Conservation (phyloP, 2,797 vertebrate species). For the Masticophis lateralis region DNA sequence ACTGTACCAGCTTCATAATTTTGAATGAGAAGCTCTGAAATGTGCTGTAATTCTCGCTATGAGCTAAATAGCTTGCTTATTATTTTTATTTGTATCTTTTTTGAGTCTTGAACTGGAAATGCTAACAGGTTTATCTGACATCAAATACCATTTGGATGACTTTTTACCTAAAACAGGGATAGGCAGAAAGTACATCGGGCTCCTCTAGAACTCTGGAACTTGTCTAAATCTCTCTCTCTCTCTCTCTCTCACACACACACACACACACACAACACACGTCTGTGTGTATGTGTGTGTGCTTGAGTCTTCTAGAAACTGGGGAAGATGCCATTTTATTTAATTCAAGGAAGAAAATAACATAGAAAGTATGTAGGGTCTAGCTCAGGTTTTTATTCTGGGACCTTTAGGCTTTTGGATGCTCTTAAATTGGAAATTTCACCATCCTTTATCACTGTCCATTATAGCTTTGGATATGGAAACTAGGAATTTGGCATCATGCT, state of each 20-base stretch:
- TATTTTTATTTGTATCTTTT: background rate
- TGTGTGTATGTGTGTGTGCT: background rate
- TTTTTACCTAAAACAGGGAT: background rate
- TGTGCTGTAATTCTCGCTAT: background rate
- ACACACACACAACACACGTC: background rate
- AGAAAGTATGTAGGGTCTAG: background rate
- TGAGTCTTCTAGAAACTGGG: background rate
- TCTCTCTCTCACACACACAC: background rate
- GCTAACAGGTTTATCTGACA: background rate
- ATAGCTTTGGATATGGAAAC: background rate
- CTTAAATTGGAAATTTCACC: background rate
- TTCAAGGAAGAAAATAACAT: background rate
- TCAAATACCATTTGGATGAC: slow-evolving; percentile 1
- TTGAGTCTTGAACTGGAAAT: slow-evolving; percentile 14
- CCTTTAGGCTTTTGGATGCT: background rate
- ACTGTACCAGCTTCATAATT: background rate
- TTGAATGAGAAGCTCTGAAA: slow-evolving; percentile 2
- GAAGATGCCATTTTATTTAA: background rate
- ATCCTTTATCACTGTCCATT: background rate
- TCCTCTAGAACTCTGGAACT: background rate
- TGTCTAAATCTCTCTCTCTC: background rate
- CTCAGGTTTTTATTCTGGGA: background rate
- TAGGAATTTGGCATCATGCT: background rate
- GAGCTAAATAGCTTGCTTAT: background rate
- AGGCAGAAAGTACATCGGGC: background rate